phyloP scores from a whole-genome alignment of 2,113 vertebrate species.

The Xenus cinereus region DNA sequence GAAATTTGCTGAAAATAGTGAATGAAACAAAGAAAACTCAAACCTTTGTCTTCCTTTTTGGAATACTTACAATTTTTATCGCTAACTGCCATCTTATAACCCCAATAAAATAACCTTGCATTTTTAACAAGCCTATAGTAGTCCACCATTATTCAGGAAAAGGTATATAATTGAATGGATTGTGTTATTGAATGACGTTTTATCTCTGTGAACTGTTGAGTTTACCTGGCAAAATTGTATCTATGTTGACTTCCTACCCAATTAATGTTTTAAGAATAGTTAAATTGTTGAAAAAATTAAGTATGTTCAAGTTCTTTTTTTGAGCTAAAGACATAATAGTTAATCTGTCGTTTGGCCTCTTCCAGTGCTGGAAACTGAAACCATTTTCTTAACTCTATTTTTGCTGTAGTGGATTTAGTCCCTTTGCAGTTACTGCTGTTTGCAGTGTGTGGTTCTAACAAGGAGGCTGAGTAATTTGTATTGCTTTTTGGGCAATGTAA shows the following conservation, averaged over 20 bases:
- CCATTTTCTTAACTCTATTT: not conserved
- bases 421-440: not conserved
- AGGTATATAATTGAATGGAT: not conserved
- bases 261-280: not conserved
- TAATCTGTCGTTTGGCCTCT: not conserved
- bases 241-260: not conserved
- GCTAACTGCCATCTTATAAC: not conserved
- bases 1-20: not conserved
- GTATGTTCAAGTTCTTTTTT: not conserved
- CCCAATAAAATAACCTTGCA: not conserved
- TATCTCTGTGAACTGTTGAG: not conserved
- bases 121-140: not conserved
- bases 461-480: not conserved
- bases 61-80: not conserved
- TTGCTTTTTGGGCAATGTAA: not conserved
- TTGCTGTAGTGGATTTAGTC: not conserved
- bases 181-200: not conserved
- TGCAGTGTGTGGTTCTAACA: not conserved
- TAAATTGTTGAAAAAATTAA: not conserved
- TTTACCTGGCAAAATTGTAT: not conserved
- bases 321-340: not conserved
- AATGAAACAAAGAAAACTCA: constrained; percentile 61
- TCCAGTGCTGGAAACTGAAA: not conserved
- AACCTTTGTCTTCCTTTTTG: constrained; percentile 34
- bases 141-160: not conserved